Evolutionary conservation across 1,140 invertebrate genomes (phyloP).

Genomic region (Sarcophaga bullata): DNA sequence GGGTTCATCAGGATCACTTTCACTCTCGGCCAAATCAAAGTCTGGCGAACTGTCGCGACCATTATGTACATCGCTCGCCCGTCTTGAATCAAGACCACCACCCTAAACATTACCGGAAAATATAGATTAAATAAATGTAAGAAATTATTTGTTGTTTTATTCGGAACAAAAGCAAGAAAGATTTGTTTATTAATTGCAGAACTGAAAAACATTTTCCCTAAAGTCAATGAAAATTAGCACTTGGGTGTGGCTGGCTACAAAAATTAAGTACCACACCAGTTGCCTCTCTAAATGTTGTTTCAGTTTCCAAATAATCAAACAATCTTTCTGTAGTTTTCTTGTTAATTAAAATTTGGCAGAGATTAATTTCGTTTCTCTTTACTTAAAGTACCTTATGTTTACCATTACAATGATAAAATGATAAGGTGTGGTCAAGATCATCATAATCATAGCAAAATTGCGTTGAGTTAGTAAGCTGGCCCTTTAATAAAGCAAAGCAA

Average conservation of each 20-base stretch:
- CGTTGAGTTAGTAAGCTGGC: conserved; percentile 8
- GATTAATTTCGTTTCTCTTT: neutral
- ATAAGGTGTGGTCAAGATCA: conserved; percentile 9
- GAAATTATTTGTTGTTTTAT: no score
- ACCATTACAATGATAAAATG: conserved; percentile 27
- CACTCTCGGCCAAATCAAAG: conserved; percentile 66
- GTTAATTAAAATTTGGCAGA: no score
- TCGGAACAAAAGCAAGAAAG: no score
- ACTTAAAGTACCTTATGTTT: conserved; percentile 33
- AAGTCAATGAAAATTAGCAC: no score
- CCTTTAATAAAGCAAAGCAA: conserved; percentile 37
- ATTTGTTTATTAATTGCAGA: no score
- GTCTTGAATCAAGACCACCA: conserved; percentile 58
- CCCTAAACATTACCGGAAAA: conserved; percentile 48
- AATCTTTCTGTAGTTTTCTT: no score
- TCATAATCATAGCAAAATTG: conserved; percentile 33
- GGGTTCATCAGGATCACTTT: conserved; percentile 77
- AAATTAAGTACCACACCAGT: no score
- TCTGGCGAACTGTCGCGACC: conserved; percentile 64
- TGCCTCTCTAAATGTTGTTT: no score
- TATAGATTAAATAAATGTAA: no score
- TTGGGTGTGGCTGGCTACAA: no score
- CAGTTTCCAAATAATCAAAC: no score
- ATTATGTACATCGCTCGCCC: conserved; percentile 58
- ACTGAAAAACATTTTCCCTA: no score